Evolutionary conservation across 2,113 vertebrate genomes (phyloP).

Genomic region (Caranx ignobilis): DNA sequence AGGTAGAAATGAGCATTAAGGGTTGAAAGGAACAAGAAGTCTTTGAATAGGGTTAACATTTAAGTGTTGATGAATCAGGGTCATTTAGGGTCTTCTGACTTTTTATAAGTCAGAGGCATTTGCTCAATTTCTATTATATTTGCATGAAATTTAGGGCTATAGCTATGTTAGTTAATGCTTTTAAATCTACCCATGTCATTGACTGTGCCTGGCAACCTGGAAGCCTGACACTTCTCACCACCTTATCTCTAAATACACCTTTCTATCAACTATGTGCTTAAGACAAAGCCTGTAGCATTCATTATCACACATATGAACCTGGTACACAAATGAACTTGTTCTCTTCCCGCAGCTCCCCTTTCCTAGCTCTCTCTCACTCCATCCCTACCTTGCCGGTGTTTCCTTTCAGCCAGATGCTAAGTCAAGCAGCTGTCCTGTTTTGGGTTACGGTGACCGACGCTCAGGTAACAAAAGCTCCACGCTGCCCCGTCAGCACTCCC

Average conservation of each 20-base stretch:
- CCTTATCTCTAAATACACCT: slow-evolving; percentile 33
- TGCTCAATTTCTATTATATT: slow-evolving; percentile 18
- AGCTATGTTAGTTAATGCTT: slow-evolving; percentile 3
- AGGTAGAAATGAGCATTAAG: neutral
- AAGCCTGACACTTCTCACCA: slow-evolving; percentile 17
- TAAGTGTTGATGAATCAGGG: neutral
- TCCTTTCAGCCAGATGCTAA: slow-evolving; percentile 65
- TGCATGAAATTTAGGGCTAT: neutral
- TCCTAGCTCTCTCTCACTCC: neutral
- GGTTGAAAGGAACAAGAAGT: neutral
- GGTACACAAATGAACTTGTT: slow-evolving; percentile 47
- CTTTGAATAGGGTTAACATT: neutral
- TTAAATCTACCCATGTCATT: slow-evolving; percentile 14
- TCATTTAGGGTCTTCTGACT: neutral
- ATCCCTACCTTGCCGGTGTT: slow-evolving; percentile 35
- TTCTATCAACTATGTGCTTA: slow-evolving; percentile 12
- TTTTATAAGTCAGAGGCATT: slow-evolving; percentile 7
- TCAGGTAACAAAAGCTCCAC: slow-evolving; percentile 77
- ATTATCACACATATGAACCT: slow-evolving; percentile 52
- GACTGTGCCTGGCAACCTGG: neutral
- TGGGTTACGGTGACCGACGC: slow-evolving; percentile 69
- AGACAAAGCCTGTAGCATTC: slow-evolving; percentile 13
- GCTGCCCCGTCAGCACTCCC: slow-evolving; percentile 58
- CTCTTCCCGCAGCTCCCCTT: slow-evolving; percentile 2
- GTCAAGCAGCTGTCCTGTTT: slow-evolving; percentile 77